Conservation (phyloP, 2,113 vertebrate genomes). For the Microtus montanus region DNA sequence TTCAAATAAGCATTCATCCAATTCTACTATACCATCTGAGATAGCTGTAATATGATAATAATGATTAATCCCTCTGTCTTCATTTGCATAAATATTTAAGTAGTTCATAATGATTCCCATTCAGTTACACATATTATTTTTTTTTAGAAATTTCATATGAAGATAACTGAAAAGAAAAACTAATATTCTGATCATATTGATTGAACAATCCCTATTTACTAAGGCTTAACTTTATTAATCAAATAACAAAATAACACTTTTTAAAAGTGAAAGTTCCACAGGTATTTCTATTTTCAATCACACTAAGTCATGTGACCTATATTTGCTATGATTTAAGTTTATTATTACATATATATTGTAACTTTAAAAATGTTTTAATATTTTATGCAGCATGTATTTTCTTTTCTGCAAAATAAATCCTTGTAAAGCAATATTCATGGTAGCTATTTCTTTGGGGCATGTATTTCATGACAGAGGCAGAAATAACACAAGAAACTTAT, state of each 20-base stretch:
- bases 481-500: not conserved
- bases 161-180: not conserved
- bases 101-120: not conserved
- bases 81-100: not conserved
- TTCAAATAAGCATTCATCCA: not conserved
- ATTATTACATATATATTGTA: not conserved
- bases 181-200: not conserved
- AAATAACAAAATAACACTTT: not conserved
- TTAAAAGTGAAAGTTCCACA: not conserved
- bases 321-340: not conserved
- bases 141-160: not conserved
- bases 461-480: not conserved
- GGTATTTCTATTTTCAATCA: not conserved
- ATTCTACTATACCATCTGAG: not conserved
- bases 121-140: not conserved
- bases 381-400: not conserved
- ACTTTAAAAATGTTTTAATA: not conserved
- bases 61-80: not conserved
- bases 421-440: not conserved
- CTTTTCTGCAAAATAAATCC: not conserved
- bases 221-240: not conserved
- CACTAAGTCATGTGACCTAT: not conserved
- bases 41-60: not conserved
- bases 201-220: not conserved
- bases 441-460: conserved; percentile 11